phyloP scores from a whole-genome alignment of 2,113 vertebrate genomes.

The Ursus arctos region DNA sequence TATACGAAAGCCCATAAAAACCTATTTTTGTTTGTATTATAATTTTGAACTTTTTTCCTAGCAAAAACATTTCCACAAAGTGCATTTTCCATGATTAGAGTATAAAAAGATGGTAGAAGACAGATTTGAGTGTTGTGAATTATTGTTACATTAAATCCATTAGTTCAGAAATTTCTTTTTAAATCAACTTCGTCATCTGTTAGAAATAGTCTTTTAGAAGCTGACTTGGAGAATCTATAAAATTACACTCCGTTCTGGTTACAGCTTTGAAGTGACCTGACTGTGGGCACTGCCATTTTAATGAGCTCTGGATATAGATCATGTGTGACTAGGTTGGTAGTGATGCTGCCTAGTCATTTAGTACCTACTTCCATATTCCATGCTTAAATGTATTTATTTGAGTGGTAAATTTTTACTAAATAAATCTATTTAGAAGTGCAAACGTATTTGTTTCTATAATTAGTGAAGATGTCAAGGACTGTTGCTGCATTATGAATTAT shows the following conservation, averaged over 20 bases:
- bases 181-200: not conserved
- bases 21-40: conserved; percentile 4
- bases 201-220: conserved; percentile 6
- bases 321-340: not conserved
- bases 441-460: not conserved
- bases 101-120: not conserved
- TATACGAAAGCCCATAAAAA: not conserved
- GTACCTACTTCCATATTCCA: not conserved
- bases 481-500: conserved; percentile 6
- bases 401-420: not conserved
- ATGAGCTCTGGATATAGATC: not conserved
- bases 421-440: not conserved
- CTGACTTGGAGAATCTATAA: conserved; percentile 31
- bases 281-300: not conserved
- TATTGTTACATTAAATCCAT: not conserved
- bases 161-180: conserved; percentile 29
- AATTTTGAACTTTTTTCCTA: conserved; percentile 44
- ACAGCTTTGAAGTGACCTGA: not conserved
- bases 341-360: not conserved
- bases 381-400: not conserved
- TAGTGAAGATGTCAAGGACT: not conserved
- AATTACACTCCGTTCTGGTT: not conserved
- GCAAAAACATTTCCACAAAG: conserved; percentile 41
- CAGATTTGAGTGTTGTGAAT: not conserved
- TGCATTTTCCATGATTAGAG: not conserved